A percentile compares a stretch with the other conserved stretches of the same genome.
These are phyloP conservation scores for Pelvicachromis taeniatus DNA, from an alignment of 2,113 vertebrate genomes.

Conservation along the genomic window DNA sequence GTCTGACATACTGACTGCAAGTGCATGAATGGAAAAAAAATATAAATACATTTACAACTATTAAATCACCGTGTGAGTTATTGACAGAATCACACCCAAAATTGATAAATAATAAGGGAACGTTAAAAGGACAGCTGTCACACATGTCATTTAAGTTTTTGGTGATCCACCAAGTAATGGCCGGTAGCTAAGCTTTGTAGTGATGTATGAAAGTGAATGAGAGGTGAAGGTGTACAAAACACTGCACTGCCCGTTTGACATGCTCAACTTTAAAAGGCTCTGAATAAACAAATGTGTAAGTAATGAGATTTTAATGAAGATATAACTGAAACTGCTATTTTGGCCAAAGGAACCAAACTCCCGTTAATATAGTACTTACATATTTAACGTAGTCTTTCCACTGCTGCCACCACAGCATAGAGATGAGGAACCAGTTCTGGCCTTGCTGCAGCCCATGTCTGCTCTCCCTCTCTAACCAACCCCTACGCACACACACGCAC, in stretches of 20 bases:
- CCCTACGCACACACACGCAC: slow-evolving; percentile 68
- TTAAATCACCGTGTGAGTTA: neutral
- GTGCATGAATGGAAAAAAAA: neutral
- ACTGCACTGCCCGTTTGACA: neutral
- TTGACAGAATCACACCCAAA: neutral
- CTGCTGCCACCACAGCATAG: slow-evolving; percentile 97
- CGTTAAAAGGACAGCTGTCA: neutral
- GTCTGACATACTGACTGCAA: neutral
- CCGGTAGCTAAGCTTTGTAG: neutral
- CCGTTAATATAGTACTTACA: slow-evolving; percentile 73
- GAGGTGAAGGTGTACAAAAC: neutral
- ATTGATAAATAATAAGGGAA: no score
- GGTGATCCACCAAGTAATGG: neutral
- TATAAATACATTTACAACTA: neutral
- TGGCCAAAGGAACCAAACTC: no score
- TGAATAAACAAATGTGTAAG: neutral
- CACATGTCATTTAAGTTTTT: neutral
- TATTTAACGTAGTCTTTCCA: slow-evolving; percentile 99
- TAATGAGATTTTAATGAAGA: neutral
- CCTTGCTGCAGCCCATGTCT: slow-evolving; percentile 89
- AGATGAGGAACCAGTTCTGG: slow-evolving; percentile 98
- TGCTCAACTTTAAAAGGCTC: neutral
- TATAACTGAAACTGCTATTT: no score
- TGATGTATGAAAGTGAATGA: neutral
- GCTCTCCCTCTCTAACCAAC: slow-evolving; percentile 96